Base-by-base conservation (phyloP, 2,888 invertebrate genomes). In the Steinernema hermaphroditum region DNA sequence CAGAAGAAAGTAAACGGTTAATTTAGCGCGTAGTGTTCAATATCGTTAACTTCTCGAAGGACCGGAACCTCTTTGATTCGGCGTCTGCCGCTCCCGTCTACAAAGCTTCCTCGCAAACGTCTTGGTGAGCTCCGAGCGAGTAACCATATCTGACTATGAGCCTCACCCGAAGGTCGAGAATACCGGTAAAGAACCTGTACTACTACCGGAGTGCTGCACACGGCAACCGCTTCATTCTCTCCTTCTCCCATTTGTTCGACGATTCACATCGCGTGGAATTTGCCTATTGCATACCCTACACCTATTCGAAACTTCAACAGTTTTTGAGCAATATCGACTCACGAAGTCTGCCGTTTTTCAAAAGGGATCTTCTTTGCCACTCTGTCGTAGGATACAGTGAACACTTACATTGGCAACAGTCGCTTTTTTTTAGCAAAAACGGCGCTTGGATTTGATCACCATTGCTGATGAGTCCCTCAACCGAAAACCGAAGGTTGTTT, bases 31-130 rank as follows among this genome's bases (percentile, higher is more conserved):
- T 96, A 1, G 92, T 98, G 83, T 95, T 98, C 88, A 96, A 96
- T 88, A 91, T 98, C 74, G 94, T 97, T 0, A 98, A 98, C 89
- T 92, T 97, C 78, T 94, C 94, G 81, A 96, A 96, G 88, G 92
- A 91, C 77, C 91, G 92, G 78, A 95, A 93, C 82, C 89, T 96
- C 68, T 96, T 93, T 87, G 92, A 93, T 79, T 91, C 91, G 37
- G 93, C 94, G 0, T 92, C 96, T 91, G 94, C 84, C 4, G 77
- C 96, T 1, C 97, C 97, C 0, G 88, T 98, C 68, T 94, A 96
- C 0, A 93, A 93, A 85, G 95, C 95, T 19, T 92, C 93, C 0
- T 74, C 76, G 2, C 90, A 94, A 70, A 92, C 92, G 24, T 93
- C 93, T 88, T 97, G 97, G 96, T 94, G 90, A 89, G 89, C 81